Evolutionary conservation across 2,888 invertebrate genomes (phyloP).

Genomic region (Cheilosia vulpina): DNA sequence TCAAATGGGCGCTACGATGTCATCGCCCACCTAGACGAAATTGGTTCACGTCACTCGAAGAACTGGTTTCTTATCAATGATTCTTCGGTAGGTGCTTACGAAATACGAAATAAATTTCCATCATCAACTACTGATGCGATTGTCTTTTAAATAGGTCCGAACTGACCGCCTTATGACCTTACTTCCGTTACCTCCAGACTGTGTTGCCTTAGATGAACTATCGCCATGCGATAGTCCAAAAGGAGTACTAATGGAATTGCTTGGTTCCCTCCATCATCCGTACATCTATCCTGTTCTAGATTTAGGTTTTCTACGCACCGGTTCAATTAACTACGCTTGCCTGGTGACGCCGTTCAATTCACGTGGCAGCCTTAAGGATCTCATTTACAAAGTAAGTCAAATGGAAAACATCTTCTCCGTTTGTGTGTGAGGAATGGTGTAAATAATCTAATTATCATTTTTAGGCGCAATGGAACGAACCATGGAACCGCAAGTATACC

Average conservation of each 20-base stretch:
- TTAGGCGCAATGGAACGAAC: conserved; percentile 91
- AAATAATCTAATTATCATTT: conserved; percentile 71
- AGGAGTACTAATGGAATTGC: conserved; percentile 90
- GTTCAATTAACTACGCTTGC: conserved; percentile 87
- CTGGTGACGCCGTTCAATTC: conserved; percentile 93
- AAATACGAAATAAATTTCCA: background rate
- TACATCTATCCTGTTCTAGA: conserved; percentile 96
- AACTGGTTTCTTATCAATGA: conserved; percentile 96
- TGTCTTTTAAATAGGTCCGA: conserved; percentile 80
- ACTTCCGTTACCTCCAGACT: conserved; percentile 83
- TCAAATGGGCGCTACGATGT: conserved; percentile 90
- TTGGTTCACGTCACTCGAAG: conserved; percentile 93
- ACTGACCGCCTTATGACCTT: conserved; percentile 83
- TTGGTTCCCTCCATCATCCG: conserved; percentile 94
- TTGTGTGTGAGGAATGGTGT: conserved; percentile 25
- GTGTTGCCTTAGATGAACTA: conserved; percentile 83
- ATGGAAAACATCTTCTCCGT: conserved; percentile 7
- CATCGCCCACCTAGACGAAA: conserved; percentile 90
- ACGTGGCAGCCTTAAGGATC: conserved; percentile 94
- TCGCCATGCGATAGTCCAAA: conserved; percentile 87
- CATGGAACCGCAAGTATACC: conserved; percentile 91
- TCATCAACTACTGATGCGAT: background rate
- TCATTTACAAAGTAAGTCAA: conserved; percentile 91
- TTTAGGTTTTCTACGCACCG: conserved; percentile 88
- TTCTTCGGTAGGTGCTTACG: conserved; percentile 85